Evolutionary conservation across 2,113 vertebrate genomes (phyloP).

Genomic region (Emydocephalus ijimae): DNA sequence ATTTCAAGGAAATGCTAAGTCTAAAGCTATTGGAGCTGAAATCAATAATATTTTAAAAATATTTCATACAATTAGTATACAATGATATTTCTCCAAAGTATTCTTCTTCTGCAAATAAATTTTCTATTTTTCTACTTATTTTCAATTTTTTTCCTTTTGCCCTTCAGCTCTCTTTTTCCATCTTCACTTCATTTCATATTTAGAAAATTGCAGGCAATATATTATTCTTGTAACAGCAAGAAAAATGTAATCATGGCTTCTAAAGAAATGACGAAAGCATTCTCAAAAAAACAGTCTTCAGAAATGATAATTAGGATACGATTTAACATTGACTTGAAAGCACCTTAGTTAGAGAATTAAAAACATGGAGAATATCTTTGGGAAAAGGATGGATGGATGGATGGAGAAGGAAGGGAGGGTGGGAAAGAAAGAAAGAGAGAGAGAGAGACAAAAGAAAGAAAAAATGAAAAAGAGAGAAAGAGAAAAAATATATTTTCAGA

Average conservation of each 20-base stretch:
- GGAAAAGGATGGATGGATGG: neutral
- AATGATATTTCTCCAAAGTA: neutral
- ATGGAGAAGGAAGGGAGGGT: neutral
- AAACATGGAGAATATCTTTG: neutral
- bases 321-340: neutral
- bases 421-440: neutral
- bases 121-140: neutral
- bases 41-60: neutral
- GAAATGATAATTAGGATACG: neutral
- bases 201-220: neutral
- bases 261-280: neutral
- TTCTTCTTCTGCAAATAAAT: neutral
- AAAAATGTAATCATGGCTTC: neutral
- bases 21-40: neutral
- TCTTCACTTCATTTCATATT: neutral
- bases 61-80: neutral
- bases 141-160: neutral
- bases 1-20: neutral
- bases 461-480: neutral
- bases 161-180: neutral
- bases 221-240: neutral
- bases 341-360: neutral
- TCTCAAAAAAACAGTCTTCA: neutral
- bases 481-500: conserved; percentile 5
- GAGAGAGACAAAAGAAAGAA: no score